Evolutionary conservation across 2,888 invertebrate genomes (phyloP), one percentile per base, ranked within the genome.

Genomic region (Chelonus formosanus): DNA sequence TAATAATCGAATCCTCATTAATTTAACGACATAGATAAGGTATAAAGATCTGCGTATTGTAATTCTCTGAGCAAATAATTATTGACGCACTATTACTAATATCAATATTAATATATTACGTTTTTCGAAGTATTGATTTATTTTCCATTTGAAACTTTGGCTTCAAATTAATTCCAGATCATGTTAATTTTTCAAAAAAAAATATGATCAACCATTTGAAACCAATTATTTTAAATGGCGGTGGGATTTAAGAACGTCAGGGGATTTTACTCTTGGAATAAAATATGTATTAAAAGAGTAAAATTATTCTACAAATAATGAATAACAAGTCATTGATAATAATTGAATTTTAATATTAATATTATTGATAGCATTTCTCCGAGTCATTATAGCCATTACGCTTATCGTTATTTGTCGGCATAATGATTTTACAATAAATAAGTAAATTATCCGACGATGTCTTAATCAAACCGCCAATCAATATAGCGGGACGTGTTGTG

Each of bases 401-500:
- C 60, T 60, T 60, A 60, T 52, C 2, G 20, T 32, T 60, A 40
- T 52, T 59, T 20, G 6, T 8, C 43, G 48, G 36, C 40, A 36
- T 34, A 60, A 54, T 53, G 7, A 56, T 45, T 44, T 36, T 54
- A 57, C 3, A 53, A 31, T 3, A n/a, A 44, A 66, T 10, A 40
- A n/a, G 8, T 50, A 58, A 47, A 57, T 57, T 40, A 50, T 50
- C n/a, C 4, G 31, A 43, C 47, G 47, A 40, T 44, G 47, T 47
- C 48, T 47, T 36, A 60, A 60, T 54, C 48, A 54, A 54, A 40
- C 36, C 53, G 31, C 7, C 34, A 31, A 60, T 50, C 48, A n/a
- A 64, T 48, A 32, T 66, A 67, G 63, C 71, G 70, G 71, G 70
- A 75, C 73, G 73, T 68, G 76, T 77, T 78, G 78, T 78, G 78